These are phyloP conservation scores for Brachyopa scutellaris DNA, from an alignment of 2,888 invertebrate genomes.

Conservation along the genomic window DNA sequence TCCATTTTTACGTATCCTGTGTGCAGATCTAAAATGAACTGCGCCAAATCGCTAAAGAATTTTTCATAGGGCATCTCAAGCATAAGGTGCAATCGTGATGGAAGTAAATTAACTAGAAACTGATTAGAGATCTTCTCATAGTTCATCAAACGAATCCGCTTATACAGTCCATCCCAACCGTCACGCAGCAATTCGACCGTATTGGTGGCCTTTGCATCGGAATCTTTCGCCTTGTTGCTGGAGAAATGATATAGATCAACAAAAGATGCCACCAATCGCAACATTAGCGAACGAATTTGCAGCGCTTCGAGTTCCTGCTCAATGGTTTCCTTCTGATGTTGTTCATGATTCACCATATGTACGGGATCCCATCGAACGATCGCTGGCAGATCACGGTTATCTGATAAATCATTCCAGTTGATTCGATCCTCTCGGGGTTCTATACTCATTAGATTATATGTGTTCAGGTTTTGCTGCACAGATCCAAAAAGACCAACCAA, in stretches of 20 bases:
- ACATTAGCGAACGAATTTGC: constrained; percentile 78
- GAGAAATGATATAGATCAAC: constrained; percentile 79
- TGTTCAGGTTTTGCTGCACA: constrained; percentile 82
- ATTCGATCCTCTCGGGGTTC: constrained; percentile 85
- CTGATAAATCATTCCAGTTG: constrained; percentile 84
- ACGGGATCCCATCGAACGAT: constrained; percentile 88
- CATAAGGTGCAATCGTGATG: constrained; percentile 79
- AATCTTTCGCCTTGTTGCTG: constrained; percentile 32
- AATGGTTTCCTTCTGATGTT: constrained; percentile 79
- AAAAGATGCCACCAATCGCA: constrained; percentile 79
- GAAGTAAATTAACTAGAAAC: constrained; percentile 82
- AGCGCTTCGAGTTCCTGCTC: constrained; percentile 80
- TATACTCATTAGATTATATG: constrained; percentile 84
- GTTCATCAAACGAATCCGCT: constrained; percentile 78
- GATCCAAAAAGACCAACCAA: constrained; percentile 83
- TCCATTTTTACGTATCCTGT: constrained; percentile 76
- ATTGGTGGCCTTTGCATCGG: constrained; percentile 73
- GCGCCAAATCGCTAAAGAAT: constrained; percentile 80
- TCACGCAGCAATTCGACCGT: constrained; percentile 78
- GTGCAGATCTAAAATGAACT: constrained; percentile 80
- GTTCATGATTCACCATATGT: constrained; percentile 77
- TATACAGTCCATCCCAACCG: constrained; percentile 79
- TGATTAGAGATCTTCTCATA: constrained; percentile 78
- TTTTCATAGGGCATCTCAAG: constrained; percentile 80
- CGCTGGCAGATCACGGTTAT: constrained; percentile 90